Conservation (phyloP, 1,140 invertebrate genomes). For the Xylocopa sonorina region DNA sequence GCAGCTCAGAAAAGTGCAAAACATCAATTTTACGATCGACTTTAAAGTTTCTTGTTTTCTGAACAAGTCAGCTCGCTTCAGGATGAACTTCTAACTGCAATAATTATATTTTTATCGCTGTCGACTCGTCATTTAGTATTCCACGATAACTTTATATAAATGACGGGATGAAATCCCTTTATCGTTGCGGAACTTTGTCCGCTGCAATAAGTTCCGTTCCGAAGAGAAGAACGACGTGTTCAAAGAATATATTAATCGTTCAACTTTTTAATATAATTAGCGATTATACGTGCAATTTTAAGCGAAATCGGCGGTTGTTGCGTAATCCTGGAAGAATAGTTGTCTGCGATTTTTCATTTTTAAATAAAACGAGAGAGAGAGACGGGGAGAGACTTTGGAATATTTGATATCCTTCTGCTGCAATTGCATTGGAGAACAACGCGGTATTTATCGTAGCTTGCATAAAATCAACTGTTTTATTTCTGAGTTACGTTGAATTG, state of each 20-base stretch:
- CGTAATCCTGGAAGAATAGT: too few species aligned
- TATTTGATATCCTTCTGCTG: too few species aligned
- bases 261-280: background rate
- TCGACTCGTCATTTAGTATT: background rate
- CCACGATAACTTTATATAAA: slow-evolving; percentile 5
- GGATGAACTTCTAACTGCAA: background rate
- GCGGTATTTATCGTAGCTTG: too few species aligned
- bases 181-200: slow-evolving; percentile 3
- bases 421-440: too few species aligned
- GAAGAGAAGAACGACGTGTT: background rate
- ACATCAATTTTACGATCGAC: background rate
- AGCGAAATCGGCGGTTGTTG: too few species aligned
- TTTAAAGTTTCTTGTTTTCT: background rate
- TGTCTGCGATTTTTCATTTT: too few species aligned
- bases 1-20: background rate
- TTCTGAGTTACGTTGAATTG: too few species aligned
- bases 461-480: too few species aligned
- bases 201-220: slow-evolving; percentile 1
- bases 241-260: background rate
- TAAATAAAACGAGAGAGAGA: too few species aligned
- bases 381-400: too few species aligned
- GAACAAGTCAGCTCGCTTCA: background rate
- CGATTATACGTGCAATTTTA: background rate
- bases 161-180: slow-evolving; percentile 12
- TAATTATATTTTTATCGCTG: slow-evolving; percentile 12